Conservation (phyloP, 2,113 vertebrate genomes). For the Leptocoma aspasia region DNA sequence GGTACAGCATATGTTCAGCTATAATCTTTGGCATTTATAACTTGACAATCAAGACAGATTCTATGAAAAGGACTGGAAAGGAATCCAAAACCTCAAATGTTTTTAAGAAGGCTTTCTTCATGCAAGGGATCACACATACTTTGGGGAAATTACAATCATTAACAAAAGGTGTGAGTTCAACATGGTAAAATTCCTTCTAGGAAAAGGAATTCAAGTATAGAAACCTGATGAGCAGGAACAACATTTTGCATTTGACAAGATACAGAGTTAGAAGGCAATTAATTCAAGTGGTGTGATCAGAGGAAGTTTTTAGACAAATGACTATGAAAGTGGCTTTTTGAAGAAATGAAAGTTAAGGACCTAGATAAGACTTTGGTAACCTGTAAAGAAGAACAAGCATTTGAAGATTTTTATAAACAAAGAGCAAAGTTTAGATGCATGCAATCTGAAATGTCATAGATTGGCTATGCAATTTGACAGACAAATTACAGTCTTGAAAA, state of each 20-base stretch:
- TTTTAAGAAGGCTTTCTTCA: neutral
- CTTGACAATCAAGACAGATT: neutral
- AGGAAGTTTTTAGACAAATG: neutral
- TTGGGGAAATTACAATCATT: neutral
- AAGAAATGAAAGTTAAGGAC: neutral
- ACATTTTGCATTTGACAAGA: neutral
- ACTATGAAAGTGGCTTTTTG: neutral
- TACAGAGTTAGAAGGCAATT: neutral
- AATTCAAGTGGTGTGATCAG: neutral
- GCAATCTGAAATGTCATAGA: neutral
- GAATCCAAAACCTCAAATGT: neutral
- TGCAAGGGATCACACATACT: neutral
- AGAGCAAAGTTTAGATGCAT: neutral
- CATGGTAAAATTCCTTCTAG: neutral
- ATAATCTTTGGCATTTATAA: neutral
- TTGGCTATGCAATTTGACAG: neutral
- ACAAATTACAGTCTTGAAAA: neutral
- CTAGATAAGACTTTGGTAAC: neutral
- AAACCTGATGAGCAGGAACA: neutral
- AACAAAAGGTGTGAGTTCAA: neutral
- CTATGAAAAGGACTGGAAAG: neutral
- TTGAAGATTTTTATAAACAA: neutral
- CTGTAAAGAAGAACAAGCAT: conserved; percentile 25
- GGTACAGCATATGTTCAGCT: neutral
- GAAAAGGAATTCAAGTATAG: neutral